Evolutionary conservation across 2,888 invertebrate genomes (phyloP), one percentile per base, ranked within the genome.

Genomic region (Yponomeuta malinellus): DNA sequence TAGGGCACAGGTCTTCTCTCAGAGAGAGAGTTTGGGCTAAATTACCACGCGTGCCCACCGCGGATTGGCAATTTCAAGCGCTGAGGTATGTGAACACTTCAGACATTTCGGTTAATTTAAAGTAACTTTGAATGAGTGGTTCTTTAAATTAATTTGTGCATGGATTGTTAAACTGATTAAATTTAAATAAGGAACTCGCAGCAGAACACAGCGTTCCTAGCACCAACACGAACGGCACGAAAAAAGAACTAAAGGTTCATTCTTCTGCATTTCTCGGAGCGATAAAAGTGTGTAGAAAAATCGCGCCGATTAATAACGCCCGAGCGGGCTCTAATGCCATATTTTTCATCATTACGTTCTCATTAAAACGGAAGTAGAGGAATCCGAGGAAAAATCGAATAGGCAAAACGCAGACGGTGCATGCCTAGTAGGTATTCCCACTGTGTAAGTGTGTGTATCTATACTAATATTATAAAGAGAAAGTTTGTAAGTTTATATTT

Each of bases 281-380:
- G 74, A 76, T 75, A 76, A 78, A 79, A 75, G 76, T 72, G 71
- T 74, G 74, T 73, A 77, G 82, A 84, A 81, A 84, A 83, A 86
- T 84, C 76, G 78, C 77, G 70, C 72, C 85, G 81, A 86, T 86
- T 85, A 83, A 84, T 85, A 84, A 78, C 77, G 74, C 74, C 76
- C 72, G 73, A 76, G 76, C 74, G 74, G 82, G 79, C 81, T 79
- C 81, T 82, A 83, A 83, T 84, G 81, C 84, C 83, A 84, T 87
- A 85, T 87, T 89, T 87, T 87, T 90, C 89, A 89, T 88, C 88
- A 88, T 89, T 85, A 88, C 83, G 82, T 82, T 80, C 86, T 88
- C 86, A 87, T 89, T 87, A 87, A 83, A 83, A 82, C 77, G 78
- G 80, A 79, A 78, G 84, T 79, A 80, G 78, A 81, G 81, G 79